Conservation (phyloP, 2,113 vertebrate species). For the Hippocampus abdominalis region DNA sequence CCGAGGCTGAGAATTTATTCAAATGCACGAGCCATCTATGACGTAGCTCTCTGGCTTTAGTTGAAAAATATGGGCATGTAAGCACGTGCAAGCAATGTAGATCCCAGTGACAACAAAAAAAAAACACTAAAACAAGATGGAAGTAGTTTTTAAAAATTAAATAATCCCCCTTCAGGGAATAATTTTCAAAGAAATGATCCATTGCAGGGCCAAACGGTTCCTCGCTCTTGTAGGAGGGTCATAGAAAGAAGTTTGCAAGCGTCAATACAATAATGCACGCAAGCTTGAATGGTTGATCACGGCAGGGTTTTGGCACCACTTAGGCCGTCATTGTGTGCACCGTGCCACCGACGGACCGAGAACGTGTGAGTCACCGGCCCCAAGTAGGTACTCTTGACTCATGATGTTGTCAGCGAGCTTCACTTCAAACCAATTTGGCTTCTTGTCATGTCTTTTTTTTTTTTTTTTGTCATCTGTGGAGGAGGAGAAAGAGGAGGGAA, state of each 20-base stretch:
- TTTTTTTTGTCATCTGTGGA: conserved; percentile 28
- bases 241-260: too few species aligned
- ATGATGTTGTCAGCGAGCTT: conserved; percentile 52
- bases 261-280: too few species aligned
- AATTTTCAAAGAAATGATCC: too few species aligned
- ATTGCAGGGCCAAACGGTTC: too few species aligned
- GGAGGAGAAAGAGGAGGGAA: background rate
- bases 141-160: too few species aligned
- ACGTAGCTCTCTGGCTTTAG: background rate
- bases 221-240: too few species aligned
- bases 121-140: too few species aligned
- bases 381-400: conserved; percentile 62
- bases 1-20: background rate
- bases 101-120: too few species aligned
- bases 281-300: too few species aligned
- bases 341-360: conserved; percentile 50
- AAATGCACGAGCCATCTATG: background rate
- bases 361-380: conserved; percentile 51
- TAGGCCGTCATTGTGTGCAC: conserved; percentile 30
- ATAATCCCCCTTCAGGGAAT: too few species aligned
- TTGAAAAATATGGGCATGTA: background rate
- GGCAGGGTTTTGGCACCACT: conserved; percentile 15
- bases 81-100: background rate
- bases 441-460: conserved; percentile 23
- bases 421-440: conserved; percentile 54